Evolutionary conservation across 1,140 invertebrate species (phyloP), one percentile per base, ranked within the genome.

Genomic region (Meloidogyne hapla): DNA sequence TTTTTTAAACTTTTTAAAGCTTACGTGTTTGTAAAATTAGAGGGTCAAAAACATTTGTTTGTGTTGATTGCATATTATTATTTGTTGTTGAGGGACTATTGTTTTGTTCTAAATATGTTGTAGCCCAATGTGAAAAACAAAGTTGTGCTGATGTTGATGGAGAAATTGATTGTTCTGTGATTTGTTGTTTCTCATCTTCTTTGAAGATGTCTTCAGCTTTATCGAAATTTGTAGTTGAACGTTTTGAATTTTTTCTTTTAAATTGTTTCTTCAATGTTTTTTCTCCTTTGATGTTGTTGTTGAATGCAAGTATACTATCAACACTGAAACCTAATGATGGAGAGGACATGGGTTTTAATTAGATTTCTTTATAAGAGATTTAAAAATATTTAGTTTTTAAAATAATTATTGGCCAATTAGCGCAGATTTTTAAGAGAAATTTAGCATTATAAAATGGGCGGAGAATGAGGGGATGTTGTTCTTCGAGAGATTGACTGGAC

Each of bases 21-120:
- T 48, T 56, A 56, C 48, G 48, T 56, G 48, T 56, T 56, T 56
- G 48, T 56, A 56, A 56, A 56, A 13, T n/a, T n/a, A 56, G n/a
- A 21, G 48, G n/a, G 8, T 56, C 48, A 56, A 56, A 56, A n/a
- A 21, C 18, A 56, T 18, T 15, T 18, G 4, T 56, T 56, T 56
- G 48, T 56, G 48, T 56, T 56, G 18, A 2, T 56, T 18, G n/a
- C 5, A 21, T 1, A 56, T 56, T 56, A 6, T 1, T 21, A n/a
- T 56, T 56, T 56, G n/a, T 56, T 56, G 48, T 1, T 0, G 48
- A 21, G 48, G 33, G 3, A 33, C 48, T 56, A 56, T 56, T 56
- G 8, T 56, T 56, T n/a, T 56, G 18, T n/a, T 56, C 48, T n/a
- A n/a, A 56, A 56, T 56, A 56, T 56, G 48, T 56, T 56, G 48